Conservation (phyloP, 2,113 vertebrate genomes). For the Suncus etruscus region DNA sequence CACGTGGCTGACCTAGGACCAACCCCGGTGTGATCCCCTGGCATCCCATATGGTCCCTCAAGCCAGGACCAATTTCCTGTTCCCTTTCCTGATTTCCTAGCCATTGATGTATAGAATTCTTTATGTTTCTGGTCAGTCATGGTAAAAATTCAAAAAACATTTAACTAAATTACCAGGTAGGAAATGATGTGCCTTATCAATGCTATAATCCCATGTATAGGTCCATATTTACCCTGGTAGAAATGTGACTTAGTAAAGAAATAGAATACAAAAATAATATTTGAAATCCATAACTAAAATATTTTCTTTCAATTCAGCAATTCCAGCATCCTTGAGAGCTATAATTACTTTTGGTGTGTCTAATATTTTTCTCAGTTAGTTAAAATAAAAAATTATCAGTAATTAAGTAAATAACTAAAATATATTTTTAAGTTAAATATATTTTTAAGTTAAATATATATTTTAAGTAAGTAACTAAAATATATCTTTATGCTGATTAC, state of each 20-base stretch:
- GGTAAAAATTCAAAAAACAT: background rate
- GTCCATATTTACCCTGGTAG: fast-evolving
- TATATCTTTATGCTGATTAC: background rate
- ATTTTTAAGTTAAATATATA: too few species aligned
- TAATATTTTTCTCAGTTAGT: background rate
- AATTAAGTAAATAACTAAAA: background rate
- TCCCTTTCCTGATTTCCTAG: background rate
- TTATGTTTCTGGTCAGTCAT: background rate
- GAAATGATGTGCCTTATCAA: background rate
- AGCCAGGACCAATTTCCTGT: too few species aligned
- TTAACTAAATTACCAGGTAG: background rate
- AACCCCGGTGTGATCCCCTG: too few species aligned
- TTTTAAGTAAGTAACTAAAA: background rate
- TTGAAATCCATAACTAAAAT: background rate
- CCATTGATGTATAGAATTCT: background rate
- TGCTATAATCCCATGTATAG: background rate
- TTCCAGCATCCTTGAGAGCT: background rate
- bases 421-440: too few species aligned
- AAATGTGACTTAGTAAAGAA: too few species aligned
- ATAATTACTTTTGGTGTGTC: background rate
- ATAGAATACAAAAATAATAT: background rate
- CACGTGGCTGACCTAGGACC: too few species aligned
- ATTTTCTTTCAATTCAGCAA: fast-evolving
- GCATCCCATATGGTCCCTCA: too few species aligned
- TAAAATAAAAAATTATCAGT: background rate